Evolutionary conservation across 2,888 invertebrate species (phyloP), one percentile per base, ranked within the genome.

Genomic region (Drosophila eohydei): DNA sequence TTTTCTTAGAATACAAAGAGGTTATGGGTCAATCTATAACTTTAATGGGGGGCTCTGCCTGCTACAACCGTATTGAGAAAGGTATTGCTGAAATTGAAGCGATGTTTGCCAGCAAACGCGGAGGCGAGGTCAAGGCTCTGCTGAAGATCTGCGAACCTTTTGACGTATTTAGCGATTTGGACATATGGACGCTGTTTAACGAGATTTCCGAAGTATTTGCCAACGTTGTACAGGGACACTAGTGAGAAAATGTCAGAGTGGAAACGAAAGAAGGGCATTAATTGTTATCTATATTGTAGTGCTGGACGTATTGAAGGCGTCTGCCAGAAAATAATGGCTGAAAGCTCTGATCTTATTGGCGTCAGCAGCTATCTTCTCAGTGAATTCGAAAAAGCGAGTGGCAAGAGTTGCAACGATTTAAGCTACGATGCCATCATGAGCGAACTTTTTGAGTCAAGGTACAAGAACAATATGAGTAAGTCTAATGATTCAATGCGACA

Each of bases 131-230:
- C 0, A 58, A 48, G 30, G 58, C 58, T 48, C 14, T 58, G 28
- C 14, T 48, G 6, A 58, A 58, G 16, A 28, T 48, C 12, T 58
- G 58, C 5, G 46, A 58, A 16, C 46, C 26, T 12, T 46, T 93
- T 12, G 58, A 58, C 6, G 58, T 58, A 7, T 14, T 30, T 30
- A 58, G 28, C 16, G 58, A 92, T 65, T 71, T 91, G 50, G 92
- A 93, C 76, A 64, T 91, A 6, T 91, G 89, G 91, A 88, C 90
- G 0, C 71, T 93, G 28, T 93, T 93, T 55, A 83, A 88, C 72
- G 83, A 89, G 62, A 85, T 92, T 56, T 92, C 93, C 0, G 91
- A 92, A 61, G 73, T 91, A 6, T 92, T 92, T 66, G 89, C 92
- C 4, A 88, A 85, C 12, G 67, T 92, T 6, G 92, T 93, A 3